Base-by-base conservation (phyloP, 1,140 invertebrate genomes). In the Drosophila nannoptera region DNA sequence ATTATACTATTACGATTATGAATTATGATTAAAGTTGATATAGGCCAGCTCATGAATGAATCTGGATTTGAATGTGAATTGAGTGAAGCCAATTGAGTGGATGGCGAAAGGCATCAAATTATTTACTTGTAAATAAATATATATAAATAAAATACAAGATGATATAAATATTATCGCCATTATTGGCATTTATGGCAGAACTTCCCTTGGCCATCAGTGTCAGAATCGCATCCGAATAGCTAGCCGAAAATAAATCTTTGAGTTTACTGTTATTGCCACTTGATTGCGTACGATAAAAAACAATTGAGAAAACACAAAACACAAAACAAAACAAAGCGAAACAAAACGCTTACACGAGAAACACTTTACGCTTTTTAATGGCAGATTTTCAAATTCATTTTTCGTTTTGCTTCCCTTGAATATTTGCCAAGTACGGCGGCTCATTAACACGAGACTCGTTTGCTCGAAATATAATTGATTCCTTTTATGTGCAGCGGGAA, bases 1-100 rank as follows among this genome's bases (percentile, higher is more conserved):
- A 82, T 84, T 76, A 75, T 84, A 62, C 52, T 80, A 75, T 73
- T 84, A 58, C 38, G 61, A 61, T 68, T 73, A 75, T 78, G 33
- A 65, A 58, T 65, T 81, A 73, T 69, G 69, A 77, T 83, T 73
- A 60, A 82, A 82, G 64, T 67, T 67, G 42, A 40, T 45, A 40
- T 29, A 12, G 31, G 36, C 11, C 49, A 53, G 6, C 49, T 40
- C 14, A 49, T 53, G 58, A 50, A n/a, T 46, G 52, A 46, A 40
- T 22, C 22, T 22, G 22, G 3, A 22, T 22, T 22, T 22, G 22
- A 22, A 22, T 22, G 22, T 22, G 22, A 50, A 5, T 16, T 16
- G 42, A 50, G 35, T 61, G 35, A 50, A 45, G 35, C 8, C 29
- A 50, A 32, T 32, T 46, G 35, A 22, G 22, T 22, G 22, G 22